phyloP scores from a whole-genome alignment of 2,797 vertebrate genomes.

The Scarus forsteni region DNA sequence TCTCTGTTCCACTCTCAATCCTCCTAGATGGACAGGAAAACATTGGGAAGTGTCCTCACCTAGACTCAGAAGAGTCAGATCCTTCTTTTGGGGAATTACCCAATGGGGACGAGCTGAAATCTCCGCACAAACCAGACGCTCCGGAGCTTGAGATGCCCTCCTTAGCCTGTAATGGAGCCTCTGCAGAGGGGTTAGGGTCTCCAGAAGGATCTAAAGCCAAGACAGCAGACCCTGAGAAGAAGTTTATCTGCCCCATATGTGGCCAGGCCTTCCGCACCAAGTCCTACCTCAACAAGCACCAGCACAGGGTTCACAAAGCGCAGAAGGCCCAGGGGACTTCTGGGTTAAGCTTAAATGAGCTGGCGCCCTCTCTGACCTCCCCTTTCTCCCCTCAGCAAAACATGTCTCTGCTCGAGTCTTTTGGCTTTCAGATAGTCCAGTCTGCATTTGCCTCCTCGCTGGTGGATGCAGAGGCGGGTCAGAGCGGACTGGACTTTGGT shows the following conservation, averaged over 20 bases:
- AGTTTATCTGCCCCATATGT: conserved; percentile 94
- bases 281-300: conserved; percentile 99
- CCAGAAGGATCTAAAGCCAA: conserved; percentile 91
- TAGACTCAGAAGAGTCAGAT: conserved; percentile 96
- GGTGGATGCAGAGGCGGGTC: conserved; percentile 94
- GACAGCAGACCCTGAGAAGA: conserved; percentile 91
- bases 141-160: conserved; percentile 78
- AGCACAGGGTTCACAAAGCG: conserved; percentile 96
- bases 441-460: conserved; percentile 98
- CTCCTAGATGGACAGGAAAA: conserved; percentile 90
- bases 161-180: conserved; percentile 79
- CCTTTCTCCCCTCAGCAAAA: conserved; percentile 99
- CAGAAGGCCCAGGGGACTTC: conserved; percentile 84
- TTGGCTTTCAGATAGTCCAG: conserved; percentile 99
- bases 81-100: conserved; percentile 93
- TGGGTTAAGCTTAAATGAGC: conserved; percentile 86
- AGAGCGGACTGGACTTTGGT: conserved; percentile 92
- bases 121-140: conserved; percentile 88
- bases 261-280: conserved; percentile 99
- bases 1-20: conserved; percentile 22
- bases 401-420: conserved; percentile 99
- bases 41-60: conserved; percentile 94
- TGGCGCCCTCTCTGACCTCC: conserved; percentile 88
- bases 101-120: conserved; percentile 94
- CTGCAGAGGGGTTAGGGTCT: conserved; percentile 73